phyloP scores from a whole-genome alignment of 1,140 invertebrate genomes.

The Diorhabda sublineata region DNA sequence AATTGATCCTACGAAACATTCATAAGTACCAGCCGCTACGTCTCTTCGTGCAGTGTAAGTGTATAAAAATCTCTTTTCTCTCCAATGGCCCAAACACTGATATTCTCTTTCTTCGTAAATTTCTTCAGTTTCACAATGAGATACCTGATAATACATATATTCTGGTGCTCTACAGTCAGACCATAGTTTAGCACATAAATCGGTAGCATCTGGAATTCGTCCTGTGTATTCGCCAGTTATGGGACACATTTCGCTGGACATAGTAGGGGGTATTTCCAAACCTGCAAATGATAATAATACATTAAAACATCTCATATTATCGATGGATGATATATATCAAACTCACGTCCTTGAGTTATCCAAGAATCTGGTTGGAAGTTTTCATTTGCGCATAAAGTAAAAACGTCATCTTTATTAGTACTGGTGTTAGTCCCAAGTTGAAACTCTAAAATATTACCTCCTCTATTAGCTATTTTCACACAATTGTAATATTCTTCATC shows the following conservation, averaged over 20 bases:
- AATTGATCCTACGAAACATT: conserved; percentile 70
- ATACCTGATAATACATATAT: conserved; percentile 69
- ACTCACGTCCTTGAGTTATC: conserved; percentile 63
- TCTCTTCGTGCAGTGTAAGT: conserved; percentile 68
- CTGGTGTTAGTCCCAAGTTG: conserved; percentile 51
- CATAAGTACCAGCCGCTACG: conserved; percentile 55
- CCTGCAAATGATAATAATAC: conserved; percentile 44
- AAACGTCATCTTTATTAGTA: conserved; percentile 31
- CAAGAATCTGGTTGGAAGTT: conserved; percentile 55
- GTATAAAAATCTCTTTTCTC: conserved; percentile 62
- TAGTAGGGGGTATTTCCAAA: conserved; percentile 45
- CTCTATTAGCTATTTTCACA: conserved; percentile 59
- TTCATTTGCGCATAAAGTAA: conserved; percentile 47
- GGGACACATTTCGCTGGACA: conserved; percentile 55
- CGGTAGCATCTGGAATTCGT: conserved; percentile 60
- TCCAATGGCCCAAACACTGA: conserved; percentile 67
- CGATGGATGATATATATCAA: not conserved
- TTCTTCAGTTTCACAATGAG: conserved; percentile 58
- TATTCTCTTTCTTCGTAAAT: conserved; percentile 70
- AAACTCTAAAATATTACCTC: conserved; percentile 65
- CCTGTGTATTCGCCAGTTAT: conserved; percentile 67
- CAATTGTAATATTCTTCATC: conserved; percentile 64
- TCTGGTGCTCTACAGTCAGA: conserved; percentile 67
- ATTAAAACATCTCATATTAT: not conserved
- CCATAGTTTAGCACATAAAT: conserved; percentile 66